Evolutionary conservation across 1,140 invertebrate genomes (phyloP).

Genomic region (Ridgeia piscesae): DNA sequence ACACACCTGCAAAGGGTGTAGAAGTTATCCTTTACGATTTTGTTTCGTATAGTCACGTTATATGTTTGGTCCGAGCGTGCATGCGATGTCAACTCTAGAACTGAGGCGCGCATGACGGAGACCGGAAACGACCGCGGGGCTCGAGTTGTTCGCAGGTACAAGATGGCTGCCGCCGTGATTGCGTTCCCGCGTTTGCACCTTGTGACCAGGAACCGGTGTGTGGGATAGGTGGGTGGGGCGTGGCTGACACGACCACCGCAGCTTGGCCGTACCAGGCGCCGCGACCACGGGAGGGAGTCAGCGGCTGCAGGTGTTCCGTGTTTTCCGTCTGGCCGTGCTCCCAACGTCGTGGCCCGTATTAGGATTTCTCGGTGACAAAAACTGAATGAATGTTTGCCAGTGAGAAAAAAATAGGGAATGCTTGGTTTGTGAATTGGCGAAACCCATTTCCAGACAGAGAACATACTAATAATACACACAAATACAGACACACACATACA

Average conservation of each 20-base stretch:
- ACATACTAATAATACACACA: too few relatives aligned
- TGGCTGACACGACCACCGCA: background rate
- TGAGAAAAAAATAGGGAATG: background rate
- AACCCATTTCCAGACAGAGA: too few relatives aligned
- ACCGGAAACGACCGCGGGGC: background rate
- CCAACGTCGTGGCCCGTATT: background rate
- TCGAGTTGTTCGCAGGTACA: background rate
- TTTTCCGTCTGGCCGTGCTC: background rate
- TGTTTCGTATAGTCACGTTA: too few relatives aligned
- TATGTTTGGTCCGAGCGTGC: too few relatives aligned
- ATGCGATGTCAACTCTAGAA: too few relatives aligned
- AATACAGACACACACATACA: too few relatives aligned
- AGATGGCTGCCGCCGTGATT: background rate
- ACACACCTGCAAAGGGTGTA: too few relatives aligned
- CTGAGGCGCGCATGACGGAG: background rate
- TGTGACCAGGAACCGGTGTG: background rate
- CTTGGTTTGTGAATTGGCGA: background rate
- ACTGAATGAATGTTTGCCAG: background rate
- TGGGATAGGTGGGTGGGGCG: background rate
- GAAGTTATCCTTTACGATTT: too few relatives aligned
- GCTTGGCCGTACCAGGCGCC: background rate
- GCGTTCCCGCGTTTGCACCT: background rate
- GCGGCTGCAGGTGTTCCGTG: background rate
- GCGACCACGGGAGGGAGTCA: background rate
- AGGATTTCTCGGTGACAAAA: background rate